phyloP scores from a whole-genome alignment of 2,797 vertebrate genomes.

The Caiman crocodilus region DNA sequence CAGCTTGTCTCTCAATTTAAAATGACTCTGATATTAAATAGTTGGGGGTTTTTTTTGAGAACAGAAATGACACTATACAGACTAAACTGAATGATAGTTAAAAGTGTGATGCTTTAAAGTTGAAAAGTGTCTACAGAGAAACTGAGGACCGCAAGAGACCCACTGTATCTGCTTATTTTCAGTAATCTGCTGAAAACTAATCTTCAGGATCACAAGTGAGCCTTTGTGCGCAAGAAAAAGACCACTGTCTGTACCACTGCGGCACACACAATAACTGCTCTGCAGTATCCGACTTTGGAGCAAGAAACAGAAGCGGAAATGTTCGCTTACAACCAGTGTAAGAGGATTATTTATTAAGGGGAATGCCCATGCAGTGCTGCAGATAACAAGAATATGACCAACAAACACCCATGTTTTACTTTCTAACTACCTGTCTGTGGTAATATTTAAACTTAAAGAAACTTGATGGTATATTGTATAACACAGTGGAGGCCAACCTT shows the following conservation, averaged over 20 bases:
- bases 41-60: background rate
- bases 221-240: slow-evolving; percentile 42
- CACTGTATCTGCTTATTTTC: background rate
- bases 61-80: background rate
- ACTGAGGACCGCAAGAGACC: background rate
- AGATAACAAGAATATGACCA: background rate
- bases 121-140: slow-evolving; percentile 5
- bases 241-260: background rate
- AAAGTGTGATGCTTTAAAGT: background rate
- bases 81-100: background rate
- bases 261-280: background rate
- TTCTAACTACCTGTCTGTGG: background rate
- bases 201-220: slow-evolving; percentile 54
- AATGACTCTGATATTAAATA: background rate
- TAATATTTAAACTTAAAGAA: background rate
- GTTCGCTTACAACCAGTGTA: background rate
- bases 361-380: background rate
- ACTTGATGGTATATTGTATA: background rate
- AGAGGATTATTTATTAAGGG: background rate
- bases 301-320: background rate
- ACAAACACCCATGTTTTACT: background rate
- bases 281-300: slow-evolving; percentile 6
- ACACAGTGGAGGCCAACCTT: too few relatives aligned
- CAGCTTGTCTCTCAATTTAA: background rate
- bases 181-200: slow-evolving; percentile 48